Conservation (phyloP, 1,140 invertebrate genomes). For the Aphidius ervi region DNA sequence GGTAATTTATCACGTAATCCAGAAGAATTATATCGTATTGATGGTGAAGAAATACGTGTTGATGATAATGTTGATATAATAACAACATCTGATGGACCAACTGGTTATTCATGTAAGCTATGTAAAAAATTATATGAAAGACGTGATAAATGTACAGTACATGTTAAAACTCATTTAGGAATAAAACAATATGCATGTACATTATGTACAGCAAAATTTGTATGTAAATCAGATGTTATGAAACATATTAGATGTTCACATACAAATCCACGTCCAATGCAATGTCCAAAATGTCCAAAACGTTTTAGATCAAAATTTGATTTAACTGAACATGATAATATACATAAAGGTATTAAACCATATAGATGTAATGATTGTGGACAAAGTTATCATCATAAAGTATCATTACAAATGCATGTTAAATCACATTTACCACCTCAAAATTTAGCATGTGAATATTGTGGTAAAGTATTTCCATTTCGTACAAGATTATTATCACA, state of each 20-base stretch:
- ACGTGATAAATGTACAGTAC: slow-evolving; percentile 52
- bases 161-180: slow-evolving; percentile 67
- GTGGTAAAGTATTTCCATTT: slow-evolving; percentile 50
- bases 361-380: slow-evolving; percentile 47
- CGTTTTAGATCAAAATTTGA: slow-evolving; percentile 51
- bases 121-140: slow-evolving; percentile 48
- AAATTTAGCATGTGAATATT: slow-evolving; percentile 51
- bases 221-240: slow-evolving; percentile 52
- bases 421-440: slow-evolving; percentile 51
- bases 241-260: slow-evolving; percentile 52
- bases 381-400: slow-evolving; percentile 51
- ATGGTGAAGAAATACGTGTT: slow-evolving; percentile 49
- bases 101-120: slow-evolving; percentile 45
- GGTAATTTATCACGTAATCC: slow-evolving; percentile 35
- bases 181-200: slow-evolving; percentile 68
- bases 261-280: slow-evolving; percentile 49
- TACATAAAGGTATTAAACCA: slow-evolving; percentile 49
- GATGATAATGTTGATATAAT: slow-evolving; percentile 47
- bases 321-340: slow-evolving; percentile 49
- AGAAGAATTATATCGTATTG: slow-evolving; percentile 46
- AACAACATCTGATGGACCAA: slow-evolving; percentile 38
- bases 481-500: slow-evolving; percentile 49
- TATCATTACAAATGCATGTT: slow-evolving; percentile 50
- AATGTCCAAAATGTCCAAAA: slow-evolving; percentile 51
- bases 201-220: slow-evolving; percentile 56